phyloP scores from a whole-genome alignment of 2,797 vertebrate genomes.

The Enteromius viviparus region DNA sequence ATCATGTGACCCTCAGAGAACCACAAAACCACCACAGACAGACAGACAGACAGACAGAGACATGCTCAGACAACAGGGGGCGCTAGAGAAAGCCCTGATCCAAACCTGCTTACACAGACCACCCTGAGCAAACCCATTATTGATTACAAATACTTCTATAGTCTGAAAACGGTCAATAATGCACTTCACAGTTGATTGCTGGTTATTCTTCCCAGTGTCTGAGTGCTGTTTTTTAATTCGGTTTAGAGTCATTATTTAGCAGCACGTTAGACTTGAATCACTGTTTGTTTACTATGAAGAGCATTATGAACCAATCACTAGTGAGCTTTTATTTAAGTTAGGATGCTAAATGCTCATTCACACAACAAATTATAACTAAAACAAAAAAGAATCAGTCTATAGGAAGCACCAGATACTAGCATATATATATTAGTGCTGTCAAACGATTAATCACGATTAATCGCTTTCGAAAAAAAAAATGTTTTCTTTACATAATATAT shows the following conservation, averaged over 20 bases:
- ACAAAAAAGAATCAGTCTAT: not conserved
- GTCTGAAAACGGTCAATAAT: not conserved
- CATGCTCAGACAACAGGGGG: conserved; percentile 25
- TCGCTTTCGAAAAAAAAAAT: too few relatives aligned
- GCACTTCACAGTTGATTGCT: not conserved
- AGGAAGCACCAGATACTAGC: not conserved
- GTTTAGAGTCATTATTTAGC: not conserved
- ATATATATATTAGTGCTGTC: too few relatives aligned
- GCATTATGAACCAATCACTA: not conserved
- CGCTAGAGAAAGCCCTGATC: conserved; percentile 11
- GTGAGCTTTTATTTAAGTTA: not conserved
- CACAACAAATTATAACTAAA: not conserved
- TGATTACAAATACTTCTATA: not conserved
- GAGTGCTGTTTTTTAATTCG: not conserved
- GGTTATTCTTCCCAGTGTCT: not conserved
- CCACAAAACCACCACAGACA: conserved; percentile 51
- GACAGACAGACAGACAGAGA: not conserved
- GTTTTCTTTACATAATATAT: too few relatives aligned
- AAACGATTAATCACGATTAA: too few relatives aligned
- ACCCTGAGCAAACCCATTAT: not conserved
- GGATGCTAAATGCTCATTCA: not conserved
- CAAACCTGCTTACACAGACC: not conserved
- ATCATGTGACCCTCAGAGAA: conserved; percentile 52
- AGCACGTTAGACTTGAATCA: not conserved
- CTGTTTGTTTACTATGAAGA: not conserved